These are phyloP conservation scores for Acromyrmex charruanus DNA, from an alignment of 1,140 invertebrate genomes.

Conservation along the genomic window DNA sequence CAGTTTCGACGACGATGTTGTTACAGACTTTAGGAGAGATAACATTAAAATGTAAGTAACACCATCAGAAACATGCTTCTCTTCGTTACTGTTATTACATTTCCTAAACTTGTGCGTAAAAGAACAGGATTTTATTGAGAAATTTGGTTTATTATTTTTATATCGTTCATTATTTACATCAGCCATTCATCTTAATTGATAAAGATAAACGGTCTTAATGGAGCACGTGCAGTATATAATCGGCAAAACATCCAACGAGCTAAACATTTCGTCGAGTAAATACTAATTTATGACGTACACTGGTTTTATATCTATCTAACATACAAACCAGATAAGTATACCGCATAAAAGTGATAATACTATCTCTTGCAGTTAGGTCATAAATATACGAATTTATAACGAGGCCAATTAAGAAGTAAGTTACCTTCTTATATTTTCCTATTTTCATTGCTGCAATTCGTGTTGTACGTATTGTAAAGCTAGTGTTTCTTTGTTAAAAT, in stretches of 20 bases:
- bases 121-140: background rate
- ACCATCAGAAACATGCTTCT: background rate
- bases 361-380: constrained; percentile 36
- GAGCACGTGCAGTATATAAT: constrained; percentile 31
- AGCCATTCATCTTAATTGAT: constrained; percentile 32
- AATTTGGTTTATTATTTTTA: background rate
- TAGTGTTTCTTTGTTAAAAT: background rate
- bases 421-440: background rate
- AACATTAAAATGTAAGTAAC: constrained; percentile 3
- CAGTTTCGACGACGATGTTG: background rate
- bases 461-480: background rate
- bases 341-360: constrained; percentile 41
- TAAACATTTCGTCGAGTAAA: constrained; percentile 34
- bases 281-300: constrained; percentile 41
- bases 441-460: background rate
- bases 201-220: constrained; percentile 25
- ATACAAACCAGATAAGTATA: constrained; percentile 38
- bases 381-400: constrained; percentile 12
- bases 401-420: background rate
- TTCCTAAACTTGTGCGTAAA: background rate
- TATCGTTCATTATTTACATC: background rate
- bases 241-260: constrained; percentile 30
- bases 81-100: background rate
- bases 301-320: constrained; percentile 27
- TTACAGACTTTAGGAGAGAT: background rate